Base-by-base conservation (phyloP, 2,113 vertebrate genomes). In the Sturnus vulgaris region DNA sequence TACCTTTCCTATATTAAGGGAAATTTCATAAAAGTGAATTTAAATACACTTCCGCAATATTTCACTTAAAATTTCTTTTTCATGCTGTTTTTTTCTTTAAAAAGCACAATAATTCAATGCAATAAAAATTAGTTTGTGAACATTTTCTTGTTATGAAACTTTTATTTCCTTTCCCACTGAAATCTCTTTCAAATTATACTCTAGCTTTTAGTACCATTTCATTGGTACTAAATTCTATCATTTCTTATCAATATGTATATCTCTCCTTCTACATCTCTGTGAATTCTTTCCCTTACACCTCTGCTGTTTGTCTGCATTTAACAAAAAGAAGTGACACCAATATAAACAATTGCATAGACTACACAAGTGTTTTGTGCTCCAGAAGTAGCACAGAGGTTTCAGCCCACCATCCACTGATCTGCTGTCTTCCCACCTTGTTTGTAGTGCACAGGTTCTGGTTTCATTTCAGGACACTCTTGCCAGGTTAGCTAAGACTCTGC, bases 391-490 rank as follows among this genome's bases (percentile, higher is more conserved):
- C 17, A 42, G 33, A 42, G 23, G 4, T n/a, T 33, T 47, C 50
- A 72, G 59, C 17, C 33, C 30, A 22, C 40, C 35, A 56, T 14
- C 20, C 12, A 14, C 4, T 13, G 23, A 15, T 6, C 28, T 57
- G 10, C 28, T 70, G 9, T n/a, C 30, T 55, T 68, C 33, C 19
- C 16, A 21, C 0, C 0, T 3, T 30, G 3, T 13, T 49, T 39
- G 11, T 13, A 50, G 39, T 10, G 24, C 19, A n/a, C 31, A 70
- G 16, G 16, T 53, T 12, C 16, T 23, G n/a, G 9, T n/a, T 56
- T 64, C 30, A 44, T 50, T 4, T 27, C 7, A 2, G 3, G 76
- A 39, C 19, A 12, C 47, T 15, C 3, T n/a, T 92, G 20, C 52
- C 33, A 44, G 7, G 10, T 52, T 56, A 33, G 57, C 39, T 35